These are phyloP conservation scores for Rhadinocentrus ornatus DNA, from an alignment of 2,797 vertebrate species.

Conservation along the genomic window DNA sequence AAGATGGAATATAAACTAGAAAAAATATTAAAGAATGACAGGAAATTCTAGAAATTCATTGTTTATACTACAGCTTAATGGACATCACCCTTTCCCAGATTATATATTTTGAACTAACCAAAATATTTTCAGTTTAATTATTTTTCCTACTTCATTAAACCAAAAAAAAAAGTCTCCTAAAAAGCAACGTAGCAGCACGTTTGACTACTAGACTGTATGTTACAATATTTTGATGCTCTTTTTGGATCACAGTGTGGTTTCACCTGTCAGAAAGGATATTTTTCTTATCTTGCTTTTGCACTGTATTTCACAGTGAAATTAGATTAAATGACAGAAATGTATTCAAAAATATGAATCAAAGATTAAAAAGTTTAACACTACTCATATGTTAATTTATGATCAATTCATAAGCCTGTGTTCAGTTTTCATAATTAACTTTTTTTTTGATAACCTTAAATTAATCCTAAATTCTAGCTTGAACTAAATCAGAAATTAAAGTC, in stretches of 20 bases:
- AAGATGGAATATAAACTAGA: constrained; percentile 74
- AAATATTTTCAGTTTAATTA: constrained; percentile 17
- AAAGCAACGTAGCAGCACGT: not conserved
- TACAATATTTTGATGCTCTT: not conserved
- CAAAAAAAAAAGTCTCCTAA: not conserved
- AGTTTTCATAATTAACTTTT: not conserved
- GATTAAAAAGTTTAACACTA: not conserved
- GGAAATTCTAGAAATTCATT: constrained; percentile 69
- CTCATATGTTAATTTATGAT: constrained; percentile 3
- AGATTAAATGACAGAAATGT: constrained; percentile 14
- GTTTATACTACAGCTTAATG: constrained; percentile 22
- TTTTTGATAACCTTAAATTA: not conserved
- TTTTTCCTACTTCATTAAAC: not conserved
- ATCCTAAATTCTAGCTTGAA: not conserved
- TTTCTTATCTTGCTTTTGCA: not conserved
- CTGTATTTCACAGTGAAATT: constrained; percentile 14
- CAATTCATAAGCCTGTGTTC: constrained; percentile 2
- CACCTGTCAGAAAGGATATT: constrained; percentile 6
- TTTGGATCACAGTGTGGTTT: constrained; percentile 35
- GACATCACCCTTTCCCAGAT: not conserved
- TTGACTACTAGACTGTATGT: not conserved
- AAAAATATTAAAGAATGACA: constrained; percentile 68
- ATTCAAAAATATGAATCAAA: constrained; percentile 5
- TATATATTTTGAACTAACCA: constrained; percentile 26
- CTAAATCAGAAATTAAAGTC: constrained; percentile 17